Evolutionary conservation across 2,888 invertebrate species (phyloP), one percentile per base, ranked within the genome.

Genomic region (Drosophila planitibia): DNA sequence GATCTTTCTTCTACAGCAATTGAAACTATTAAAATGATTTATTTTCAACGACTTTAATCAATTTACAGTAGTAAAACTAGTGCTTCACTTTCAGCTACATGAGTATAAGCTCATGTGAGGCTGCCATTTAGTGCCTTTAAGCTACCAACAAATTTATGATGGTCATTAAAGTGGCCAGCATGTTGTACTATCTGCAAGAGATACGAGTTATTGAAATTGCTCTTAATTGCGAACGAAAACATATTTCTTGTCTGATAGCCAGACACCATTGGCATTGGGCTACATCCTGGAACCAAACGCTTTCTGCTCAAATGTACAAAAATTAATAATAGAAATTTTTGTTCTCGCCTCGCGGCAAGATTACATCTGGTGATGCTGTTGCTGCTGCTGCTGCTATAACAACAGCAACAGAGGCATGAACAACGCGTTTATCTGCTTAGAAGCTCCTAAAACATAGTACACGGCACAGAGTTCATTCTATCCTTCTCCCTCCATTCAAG

Each of bases 281-380:
- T 67, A 4, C 19, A 37, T 25, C 37, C 30, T 30, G 66, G 2
- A 32, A 25, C 25, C 49, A 32, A 69, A 63, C 70, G 49, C 28
- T 25, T n/a, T 14, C 7, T 44, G 37, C 57, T 51, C 25, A 79
- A 82, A 70, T 81, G 74, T 76, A 74, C 71, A 77, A 85, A 82
- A 83, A 65, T 85, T 82, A 89, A 87, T 87, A 89, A 87, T 78
- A 81, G 70, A 76, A 67, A 75, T 71, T 51, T 79, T 73, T 75
- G 58, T 63, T 72, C 70, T 59, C 62, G 70, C 67, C 76, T 71
- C 69, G 65, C 68, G 79, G 65, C 79, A 65, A 74, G 82, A 74
- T 87, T 79, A 87, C 83, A 87, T 83, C 83, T 44, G 33, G 4
- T 4, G 12, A 33, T 33, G 33, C 33, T 12, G 33, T 33, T 53